These are phyloP conservation scores for Neopelma chrysocephalum DNA, from an alignment of 2,797 vertebrate genomes.

Conservation along the genomic window DNA sequence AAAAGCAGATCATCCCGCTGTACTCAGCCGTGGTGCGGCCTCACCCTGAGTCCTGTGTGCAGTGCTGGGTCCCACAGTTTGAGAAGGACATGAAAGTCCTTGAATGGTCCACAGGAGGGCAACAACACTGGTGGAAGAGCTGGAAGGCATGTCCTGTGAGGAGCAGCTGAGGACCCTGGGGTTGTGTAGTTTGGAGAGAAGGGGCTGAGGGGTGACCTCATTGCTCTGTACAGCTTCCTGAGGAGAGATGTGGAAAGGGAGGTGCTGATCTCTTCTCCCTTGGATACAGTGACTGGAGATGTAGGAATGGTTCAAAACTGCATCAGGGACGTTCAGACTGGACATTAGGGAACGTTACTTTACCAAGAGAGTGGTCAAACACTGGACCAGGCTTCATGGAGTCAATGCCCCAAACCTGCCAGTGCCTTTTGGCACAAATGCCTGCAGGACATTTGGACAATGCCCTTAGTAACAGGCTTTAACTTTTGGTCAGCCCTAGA, in stretches of 20 bases:
- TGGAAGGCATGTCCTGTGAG: neutral
- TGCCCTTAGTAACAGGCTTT: neutral
- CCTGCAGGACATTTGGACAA: neutral
- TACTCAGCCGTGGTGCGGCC: fast-evolving
- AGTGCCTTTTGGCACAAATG: neutral
- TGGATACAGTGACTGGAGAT: fast-evolving
- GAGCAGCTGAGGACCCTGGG: fast-evolving
- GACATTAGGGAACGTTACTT: neutral
- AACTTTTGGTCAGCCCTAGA: neutral
- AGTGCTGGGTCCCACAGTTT: neutral
- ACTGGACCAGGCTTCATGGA: neutral
- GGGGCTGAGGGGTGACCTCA: neutral
- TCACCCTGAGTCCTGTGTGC: neutral
- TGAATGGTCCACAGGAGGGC: neutral
- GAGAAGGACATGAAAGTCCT: neutral
- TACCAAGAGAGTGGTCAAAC: neutral
- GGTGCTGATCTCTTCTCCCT: neutral
- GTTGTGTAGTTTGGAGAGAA: neutral
- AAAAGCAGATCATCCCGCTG: neutral
- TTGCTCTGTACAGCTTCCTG: neutral
- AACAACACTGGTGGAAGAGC: neutral
- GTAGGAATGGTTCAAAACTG: neutral
- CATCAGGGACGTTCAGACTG: fast-evolving
- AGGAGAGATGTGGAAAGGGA: neutral
- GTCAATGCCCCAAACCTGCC: fast-evolving